Base-by-base conservation (phyloP, 1,140 invertebrate genomes). In the Caenorhabditis tropicalis region DNA sequence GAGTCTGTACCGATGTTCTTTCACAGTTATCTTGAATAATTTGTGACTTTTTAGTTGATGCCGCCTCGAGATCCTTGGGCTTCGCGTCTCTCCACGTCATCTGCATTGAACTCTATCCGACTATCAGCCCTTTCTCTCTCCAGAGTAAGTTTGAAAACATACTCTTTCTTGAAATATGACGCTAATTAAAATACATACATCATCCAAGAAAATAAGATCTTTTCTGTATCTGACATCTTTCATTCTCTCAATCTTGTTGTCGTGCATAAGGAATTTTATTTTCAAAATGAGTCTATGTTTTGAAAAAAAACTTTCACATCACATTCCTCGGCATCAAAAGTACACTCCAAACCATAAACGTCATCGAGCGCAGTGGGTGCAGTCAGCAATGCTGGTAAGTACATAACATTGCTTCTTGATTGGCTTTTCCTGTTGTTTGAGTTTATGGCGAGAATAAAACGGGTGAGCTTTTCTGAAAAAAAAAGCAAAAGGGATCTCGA, bases 381-480 rank as follows among this genome's bases (percentile, higher is more conserved):
- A n/a, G n/a, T 36, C 65, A 24, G 65, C 65, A 24, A 46, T 74
- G 36, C 43, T 74, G 65, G 65, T 74, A 24, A 74, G 65, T 74
- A 74, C 19, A 43, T 43, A 24, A 12, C 21, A 65, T 65, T 39
- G 6, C 33, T 65, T 5, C n/a, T 74, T 74, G 7, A 74, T 43
- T 15, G 65, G 1, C 15, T 9, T 12, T 79, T 36, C 49, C n/a
- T 21, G 16, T 51, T 51, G 7, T 16, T 46, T 46, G 43, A 46
- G 43, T 46, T 46, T 9, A 46, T 46, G 43, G 9, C 43, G 9
- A 16, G 43, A 46, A 0, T 46, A 16, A 46, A 12, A 46, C 43
- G 43, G 43, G 43, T 46, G 16, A 46, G 43, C 16, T 46, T 46
- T 46, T 2, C 43, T 46, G n/a, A n/a, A n/a, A n/a, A n/a, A n/a